These are phyloP conservation scores for Clivina fossor DNA, from an alignment of 2,888 invertebrate genomes.

Conservation along the genomic window DNA sequence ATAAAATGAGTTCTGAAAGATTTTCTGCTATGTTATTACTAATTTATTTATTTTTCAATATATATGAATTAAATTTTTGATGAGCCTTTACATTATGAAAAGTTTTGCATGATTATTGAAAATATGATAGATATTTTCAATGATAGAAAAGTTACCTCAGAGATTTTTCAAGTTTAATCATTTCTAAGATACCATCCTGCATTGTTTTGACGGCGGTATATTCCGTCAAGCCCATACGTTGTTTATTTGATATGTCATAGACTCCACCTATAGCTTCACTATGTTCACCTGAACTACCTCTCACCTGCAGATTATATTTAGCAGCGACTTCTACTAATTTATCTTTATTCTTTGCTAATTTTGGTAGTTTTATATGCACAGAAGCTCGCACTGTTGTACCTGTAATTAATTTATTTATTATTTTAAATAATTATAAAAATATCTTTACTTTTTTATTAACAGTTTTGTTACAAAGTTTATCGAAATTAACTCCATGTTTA, in stretches of 20 bases:
- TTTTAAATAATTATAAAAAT: not conserved
- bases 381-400: slow-evolving; percentile 72
- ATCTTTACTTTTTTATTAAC: not conserved
- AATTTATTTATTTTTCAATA: too few species aligned
- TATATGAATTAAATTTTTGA: too few species aligned
- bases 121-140: too few species aligned
- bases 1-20: too few species aligned
- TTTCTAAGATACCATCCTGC: slow-evolving; percentile 62
- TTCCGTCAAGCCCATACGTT: slow-evolving; percentile 67
- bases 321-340: slow-evolving; percentile 62
- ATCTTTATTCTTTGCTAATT: slow-evolving; percentile 55
- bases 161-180: slow-evolving; percentile 60
- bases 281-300: slow-evolving; percentile 64
- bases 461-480: too few species aligned
- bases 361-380: slow-evolving; percentile 69
- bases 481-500: too few species aligned
- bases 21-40: too few species aligned
- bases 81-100: too few species aligned
- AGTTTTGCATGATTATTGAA: too few species aligned
- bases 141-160: too few species aligned
- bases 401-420: slow-evolving; percentile 42
- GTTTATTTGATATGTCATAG: slow-evolving; percentile 67
- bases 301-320: slow-evolving; percentile 60
- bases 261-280: slow-evolving; percentile 62
- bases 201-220: slow-evolving; percentile 64